Evolutionary conservation across 2,113 vertebrate species (phyloP).

Genomic region (Murina feae): DNA sequence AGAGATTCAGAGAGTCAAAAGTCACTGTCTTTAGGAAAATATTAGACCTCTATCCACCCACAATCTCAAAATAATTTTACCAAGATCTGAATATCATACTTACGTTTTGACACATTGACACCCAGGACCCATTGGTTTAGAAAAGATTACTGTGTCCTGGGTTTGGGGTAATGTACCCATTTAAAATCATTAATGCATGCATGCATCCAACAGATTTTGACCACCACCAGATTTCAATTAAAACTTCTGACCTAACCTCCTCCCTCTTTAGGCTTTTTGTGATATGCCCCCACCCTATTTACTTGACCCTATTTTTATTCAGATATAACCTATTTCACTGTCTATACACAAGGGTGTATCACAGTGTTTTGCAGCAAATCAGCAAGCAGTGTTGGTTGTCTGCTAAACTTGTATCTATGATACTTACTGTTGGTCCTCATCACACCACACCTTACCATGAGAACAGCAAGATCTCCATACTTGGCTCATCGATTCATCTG

Average conservation of each 20-base stretch:
- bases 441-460: accelerated
- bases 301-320: neutral
- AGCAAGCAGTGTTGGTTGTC: neutral
- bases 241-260: neutral
- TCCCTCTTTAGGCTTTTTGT: neutral
- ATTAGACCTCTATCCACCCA: neutral
- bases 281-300: neutral
- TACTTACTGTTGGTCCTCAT: neutral
- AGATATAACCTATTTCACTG: neutral
- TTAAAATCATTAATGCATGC: neutral
- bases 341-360: neutral
- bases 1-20: neutral
- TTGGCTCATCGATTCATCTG: neutral
- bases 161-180: neutral
- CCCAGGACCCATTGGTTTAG: neutral
- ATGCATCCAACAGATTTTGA: neutral
- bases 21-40: neutral
- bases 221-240: neutral
- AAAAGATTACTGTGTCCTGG: neutral
- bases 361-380: neutral
- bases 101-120: neutral
- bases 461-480: neutral
- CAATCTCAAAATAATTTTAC: neutral
- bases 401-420: neutral
- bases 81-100: neutral